Evolutionary conservation across 2,113 vertebrate genomes (phyloP), one percentile per base, ranked within the genome.

Genomic region (Sardina pilchardus): DNA sequence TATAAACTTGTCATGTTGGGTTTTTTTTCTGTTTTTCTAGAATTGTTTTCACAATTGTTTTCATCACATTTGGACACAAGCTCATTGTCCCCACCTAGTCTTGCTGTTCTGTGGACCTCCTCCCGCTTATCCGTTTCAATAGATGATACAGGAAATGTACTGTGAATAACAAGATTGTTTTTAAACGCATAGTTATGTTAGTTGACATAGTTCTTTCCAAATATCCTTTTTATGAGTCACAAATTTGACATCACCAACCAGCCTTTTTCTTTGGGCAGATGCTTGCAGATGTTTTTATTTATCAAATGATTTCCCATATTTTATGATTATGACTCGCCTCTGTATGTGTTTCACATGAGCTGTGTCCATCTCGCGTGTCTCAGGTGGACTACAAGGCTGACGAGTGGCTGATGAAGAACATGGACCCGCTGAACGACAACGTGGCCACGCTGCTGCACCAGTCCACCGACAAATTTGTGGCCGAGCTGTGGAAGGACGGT

Each of bases 331-430:
- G 7, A 30, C n/a, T 12, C n/a, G 1, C 30, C 53, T 42, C 39
- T 42, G 39, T 2, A 19, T 30, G 63, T 78, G 30, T 14, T 78
- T 36, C 71, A 39, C 71, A 78, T 36, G 34, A 78, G 30, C 63
- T 34, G 26, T 30, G 26, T 26, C 9, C 42, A 26, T n/a, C n/a
- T 75, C 30, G 82, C 6, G 21, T 83, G 21, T 3, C 24, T n/a
- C 90, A 99, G 98, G 98, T 99, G 89, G 98, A 99, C 91, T 99
- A 99, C 91, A 99, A 99, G 88, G 97, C 98, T 0, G 98, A 99
- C 0, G 98, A 99, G 92, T 99, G 98, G 98, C 90, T 99, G 82
- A 99, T 99, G 98, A 99, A 99, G 96, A 99, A 99, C 91, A 99
- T 99, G 98, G 98, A 99, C 86, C 98, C 98, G 0, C 94, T 99